These are phyloP conservation scores for Hydrolagus colliei DNA, from an alignment of 2,797 vertebrate genomes.

Conservation along the genomic window DNA sequence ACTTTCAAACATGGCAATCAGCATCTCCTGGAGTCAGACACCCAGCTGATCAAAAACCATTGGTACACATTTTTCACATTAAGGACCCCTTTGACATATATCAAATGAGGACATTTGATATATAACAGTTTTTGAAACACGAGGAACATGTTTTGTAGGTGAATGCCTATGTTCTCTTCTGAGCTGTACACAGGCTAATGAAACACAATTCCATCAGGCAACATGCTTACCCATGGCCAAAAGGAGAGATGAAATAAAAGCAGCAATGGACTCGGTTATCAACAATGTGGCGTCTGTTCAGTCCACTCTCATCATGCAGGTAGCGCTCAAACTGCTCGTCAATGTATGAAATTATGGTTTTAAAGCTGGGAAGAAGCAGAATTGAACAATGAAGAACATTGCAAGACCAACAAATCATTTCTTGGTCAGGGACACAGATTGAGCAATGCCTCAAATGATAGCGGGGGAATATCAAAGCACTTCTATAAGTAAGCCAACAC, in stretches of 20 bases:
- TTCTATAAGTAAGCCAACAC: no score
- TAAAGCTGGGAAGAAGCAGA: slow-evolving; percentile 66
- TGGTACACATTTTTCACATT: no score
- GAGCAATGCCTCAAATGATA: no score
- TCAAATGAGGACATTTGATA: neutral
- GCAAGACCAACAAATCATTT: no score
- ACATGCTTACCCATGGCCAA: slow-evolving; percentile 82
- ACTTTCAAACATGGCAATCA: no score
- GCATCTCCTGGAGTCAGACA: no score
- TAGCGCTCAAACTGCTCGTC: slow-evolving; percentile 98
- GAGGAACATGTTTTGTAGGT: neutral
- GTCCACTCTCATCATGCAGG: slow-evolving; percentile 91
- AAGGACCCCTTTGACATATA: neutral
- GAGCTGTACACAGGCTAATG: no score
- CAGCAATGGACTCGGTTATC: slow-evolving; percentile 97
- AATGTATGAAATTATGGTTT: slow-evolving; percentile 93
- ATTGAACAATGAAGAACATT: neutral
- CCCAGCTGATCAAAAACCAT: no score
- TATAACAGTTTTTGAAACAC: neutral
- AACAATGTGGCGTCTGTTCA: slow-evolving; percentile 88
- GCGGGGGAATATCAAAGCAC: no score
- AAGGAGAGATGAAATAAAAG: slow-evolving; percentile 96
- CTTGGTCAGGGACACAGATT: neutral
- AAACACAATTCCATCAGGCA: neutral
- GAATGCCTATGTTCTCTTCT: neutral